phyloP scores from a whole-genome alignment of 2,113 vertebrate genomes.

The Scopus umbretta region DNA sequence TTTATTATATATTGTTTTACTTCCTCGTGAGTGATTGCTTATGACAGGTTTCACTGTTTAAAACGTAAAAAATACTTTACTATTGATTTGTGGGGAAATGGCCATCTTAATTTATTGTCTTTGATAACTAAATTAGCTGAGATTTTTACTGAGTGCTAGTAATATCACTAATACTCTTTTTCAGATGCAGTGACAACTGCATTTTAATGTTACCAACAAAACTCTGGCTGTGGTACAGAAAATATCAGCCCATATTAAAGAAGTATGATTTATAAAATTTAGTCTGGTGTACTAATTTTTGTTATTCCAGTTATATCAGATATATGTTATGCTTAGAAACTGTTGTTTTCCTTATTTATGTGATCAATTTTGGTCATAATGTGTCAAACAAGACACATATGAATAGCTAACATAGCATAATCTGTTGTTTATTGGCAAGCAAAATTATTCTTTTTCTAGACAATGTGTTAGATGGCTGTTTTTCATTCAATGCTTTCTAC shows the following conservation, averaged over 20 bases:
- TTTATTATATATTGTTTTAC: background rate
- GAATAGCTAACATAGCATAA: background rate
- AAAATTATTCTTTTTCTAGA: background rate
- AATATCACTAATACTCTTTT: background rate
- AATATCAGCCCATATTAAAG: background rate
- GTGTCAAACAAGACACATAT: background rate
- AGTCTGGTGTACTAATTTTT: background rate
- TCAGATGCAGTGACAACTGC: background rate
- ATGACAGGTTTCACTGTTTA: background rate
- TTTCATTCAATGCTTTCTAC: background rate
- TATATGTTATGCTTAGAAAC: background rate
- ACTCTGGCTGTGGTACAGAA: background rate
- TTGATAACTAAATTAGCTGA: background rate
- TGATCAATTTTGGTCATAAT: background rate
- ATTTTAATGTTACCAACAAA: background rate
- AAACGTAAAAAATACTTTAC: background rate
- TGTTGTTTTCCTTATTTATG: background rate
- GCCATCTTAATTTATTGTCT: constrained; percentile 6
- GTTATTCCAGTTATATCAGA: background rate
- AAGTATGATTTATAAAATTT: background rate
- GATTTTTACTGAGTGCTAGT: background rate
- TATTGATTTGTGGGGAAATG: background rate
- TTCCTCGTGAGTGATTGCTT: background rate
- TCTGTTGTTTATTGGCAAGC: background rate
- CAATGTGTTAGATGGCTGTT: constrained; percentile 14